A percentile compares a stretch with the other conserved stretches of the same genome.
These are phyloP conservation scores for Muntiacus reevesi DNA, from an alignment of 2,113 vertebrate species.

Conservation along the genomic window DNA sequence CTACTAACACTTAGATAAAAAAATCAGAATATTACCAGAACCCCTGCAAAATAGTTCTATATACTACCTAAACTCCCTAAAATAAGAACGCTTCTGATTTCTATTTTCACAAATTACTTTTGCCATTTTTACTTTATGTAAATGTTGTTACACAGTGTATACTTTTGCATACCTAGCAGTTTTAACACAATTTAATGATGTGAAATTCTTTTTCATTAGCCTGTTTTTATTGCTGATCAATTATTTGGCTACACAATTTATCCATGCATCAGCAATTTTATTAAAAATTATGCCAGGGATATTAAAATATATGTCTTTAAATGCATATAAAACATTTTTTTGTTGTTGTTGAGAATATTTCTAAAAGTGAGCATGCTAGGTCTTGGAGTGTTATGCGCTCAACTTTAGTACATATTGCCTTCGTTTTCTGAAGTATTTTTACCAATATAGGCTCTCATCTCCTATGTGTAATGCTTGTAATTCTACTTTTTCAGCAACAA, in stretches of 20 bases:
- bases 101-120: background rate
- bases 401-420: background rate
- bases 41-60: background rate
- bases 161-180: background rate
- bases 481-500: background rate
- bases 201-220: background rate
- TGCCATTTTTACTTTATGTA: background rate
- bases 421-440: background rate
- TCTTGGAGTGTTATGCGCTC: background rate
- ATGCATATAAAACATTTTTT: background rate
- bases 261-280: background rate
- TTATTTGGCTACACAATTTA: background rate
- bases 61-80: background rate
- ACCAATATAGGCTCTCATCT: background rate
- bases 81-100: background rate
- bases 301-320: background rate
- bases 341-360: background rate
- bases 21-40: background rate
- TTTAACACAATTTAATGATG: background rate
- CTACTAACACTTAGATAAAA: background rate
- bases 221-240: background rate
- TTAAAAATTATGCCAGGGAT: background rate
- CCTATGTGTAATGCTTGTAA: background rate
- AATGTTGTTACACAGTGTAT: background rate
- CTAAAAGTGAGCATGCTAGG: background rate